phyloP scores from a whole-genome alignment of 1,140 invertebrate species.

The Drosophila tsacasi region DNA sequence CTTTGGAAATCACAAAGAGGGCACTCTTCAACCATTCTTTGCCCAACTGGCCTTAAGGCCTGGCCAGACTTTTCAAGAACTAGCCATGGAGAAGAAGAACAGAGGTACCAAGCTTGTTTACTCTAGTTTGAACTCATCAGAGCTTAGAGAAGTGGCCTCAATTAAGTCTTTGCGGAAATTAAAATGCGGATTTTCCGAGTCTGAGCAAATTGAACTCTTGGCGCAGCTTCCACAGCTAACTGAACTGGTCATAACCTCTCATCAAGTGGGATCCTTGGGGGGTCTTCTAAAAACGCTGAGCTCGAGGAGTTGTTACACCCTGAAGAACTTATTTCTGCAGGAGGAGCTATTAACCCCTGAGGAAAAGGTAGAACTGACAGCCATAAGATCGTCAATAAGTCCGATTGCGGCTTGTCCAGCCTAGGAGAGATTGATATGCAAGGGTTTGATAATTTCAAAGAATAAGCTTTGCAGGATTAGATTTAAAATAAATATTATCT shows the following conservation, averaged over 20 bases:
- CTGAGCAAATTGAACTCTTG: slow-evolving; percentile 1
- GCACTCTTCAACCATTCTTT: slow-evolving; percentile 4
- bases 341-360: neutral
- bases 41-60: neutral
- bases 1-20: neutral
- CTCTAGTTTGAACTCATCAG: neutral
- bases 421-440: neutral
- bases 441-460: neutral
- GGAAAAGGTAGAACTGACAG: neutral
- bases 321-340: neutral
- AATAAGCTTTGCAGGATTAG: neutral
- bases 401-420: neutral
- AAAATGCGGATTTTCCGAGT: slow-evolving; percentile 1
- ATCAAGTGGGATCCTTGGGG: neutral
- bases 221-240: slow-evolving; percentile 1
- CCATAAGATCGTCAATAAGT: neutral
- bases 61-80: neutral
- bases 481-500: neutral
- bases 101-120: neutral
- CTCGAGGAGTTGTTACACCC: too few species aligned
- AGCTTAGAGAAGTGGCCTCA: slow-evolving; percentile 7
- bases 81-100: slow-evolving; percentile 1
- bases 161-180: slow-evolving; percentile 1
- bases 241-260: neutral
- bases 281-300: neutral